Base-by-base conservation (phyloP, 1,140 invertebrate genomes). In the Drosophila bocqueti region DNA sequence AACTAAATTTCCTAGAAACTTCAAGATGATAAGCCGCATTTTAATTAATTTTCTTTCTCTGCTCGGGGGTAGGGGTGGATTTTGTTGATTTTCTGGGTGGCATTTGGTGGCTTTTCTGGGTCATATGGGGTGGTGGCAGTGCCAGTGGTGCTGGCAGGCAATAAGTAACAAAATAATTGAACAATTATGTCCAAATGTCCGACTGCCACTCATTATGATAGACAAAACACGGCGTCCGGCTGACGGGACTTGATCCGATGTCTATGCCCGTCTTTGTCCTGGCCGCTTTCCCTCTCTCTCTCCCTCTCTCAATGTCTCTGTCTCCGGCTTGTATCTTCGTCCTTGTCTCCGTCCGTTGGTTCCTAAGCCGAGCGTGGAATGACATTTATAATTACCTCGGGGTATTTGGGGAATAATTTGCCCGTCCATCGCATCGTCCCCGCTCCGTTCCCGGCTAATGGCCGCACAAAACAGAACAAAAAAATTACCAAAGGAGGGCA, bases 141-240 rank as follows among this genome's bases (percentile, higher is more conserved):
- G 46, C 40, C 21, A 21, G 38, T 64, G 60, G 46, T 21, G 38
- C 47, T 69, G 67, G 67, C 60, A 43, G 69, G 63, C 86, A 68
- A 86, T 91, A 79, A 90, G 85, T 90, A 91, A 91, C 84, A 82
- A 79, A 92, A 91, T 92, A 92, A 92, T 92, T 92, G 91, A 92
- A 92, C 91, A 92, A 92, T 92, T 89, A 92, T 92, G 91, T 92
- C 81, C 91, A 92, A 92, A 87, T 92, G 91, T 89, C 86, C 71
- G 81, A 57, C 81, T 92, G 91, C 86, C 91, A 92, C 79, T 92
- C 91, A 91, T 92, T 92, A 92, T 92, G 86, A 91, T 83, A 85
- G 86, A 90, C 86, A 91, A 86, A 86, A 85, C 68, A 80, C 72
- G 83, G 79, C 61, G 77, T 71, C 68, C 55, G 24, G 15, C 77